Conservation (phyloP, 2,888 invertebrate species). For the Thecocarcelia acutangulata region DNA sequence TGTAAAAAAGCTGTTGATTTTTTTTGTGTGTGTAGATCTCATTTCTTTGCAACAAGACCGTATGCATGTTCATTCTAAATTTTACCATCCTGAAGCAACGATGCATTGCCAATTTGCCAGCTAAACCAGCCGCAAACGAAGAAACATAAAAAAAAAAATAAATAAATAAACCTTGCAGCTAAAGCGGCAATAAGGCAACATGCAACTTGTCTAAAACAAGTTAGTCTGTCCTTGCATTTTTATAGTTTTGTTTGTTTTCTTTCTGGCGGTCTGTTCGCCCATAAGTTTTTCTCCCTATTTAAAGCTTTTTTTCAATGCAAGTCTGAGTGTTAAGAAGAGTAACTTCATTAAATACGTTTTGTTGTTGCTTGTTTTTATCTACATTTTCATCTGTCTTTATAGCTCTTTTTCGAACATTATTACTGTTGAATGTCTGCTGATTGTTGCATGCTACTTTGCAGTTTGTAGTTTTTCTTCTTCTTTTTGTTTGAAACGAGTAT, state of each 20-base stretch:
- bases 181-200: constrained; percentile 52
- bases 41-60: constrained; percentile 2
- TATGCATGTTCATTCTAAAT: constrained; percentile 25
- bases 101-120: constrained; percentile 66
- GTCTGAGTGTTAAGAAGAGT: constrained; percentile 45
- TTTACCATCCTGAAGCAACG: constrained; percentile 50
- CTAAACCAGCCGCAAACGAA: constrained; percentile 61
- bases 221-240: constrained; percentile 34
- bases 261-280: not conserved
- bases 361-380: constrained; percentile 53
- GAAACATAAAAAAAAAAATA: constrained; percentile 32
- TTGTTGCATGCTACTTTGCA: constrained; percentile 60
- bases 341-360: constrained; percentile 41
- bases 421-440: constrained; percentile 43
- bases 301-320: not conserved
- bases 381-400: constrained; percentile 46
- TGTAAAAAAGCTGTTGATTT: not conserved
- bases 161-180: constrained; percentile 49
- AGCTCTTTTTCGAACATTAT: constrained; percentile 16
- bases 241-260: not conserved
- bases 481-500: not conserved
- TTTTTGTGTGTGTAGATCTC: not conserved
- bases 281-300: constrained; percentile 4
- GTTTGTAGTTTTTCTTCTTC: constrained; percentile 32
- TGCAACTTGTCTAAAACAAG: constrained; percentile 50